Base-by-base conservation (phyloP, 2,113 vertebrate genomes). In the Pyxicephalus adspersus region DNA sequence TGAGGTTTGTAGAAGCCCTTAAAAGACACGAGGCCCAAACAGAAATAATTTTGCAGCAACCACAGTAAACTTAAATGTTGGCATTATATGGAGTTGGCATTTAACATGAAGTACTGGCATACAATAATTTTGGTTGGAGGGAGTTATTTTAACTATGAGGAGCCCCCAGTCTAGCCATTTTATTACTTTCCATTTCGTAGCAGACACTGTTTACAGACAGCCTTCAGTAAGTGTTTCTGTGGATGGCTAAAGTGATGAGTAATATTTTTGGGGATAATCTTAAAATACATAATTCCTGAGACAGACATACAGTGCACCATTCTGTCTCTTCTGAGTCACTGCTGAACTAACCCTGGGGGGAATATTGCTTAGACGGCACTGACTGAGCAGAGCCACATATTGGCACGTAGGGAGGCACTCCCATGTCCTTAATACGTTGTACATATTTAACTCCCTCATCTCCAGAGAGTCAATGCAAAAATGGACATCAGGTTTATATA, bases 181-280 rank as follows among this genome's bases (percentile, higher is more conserved):
- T 9, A 65, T 45, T 34, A 13, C 20, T 34, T 61, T 28, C 58
- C 22, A 7, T 50, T 26, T 34, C 23, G 20, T 9, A 65, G 64
- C 64, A 64, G 58, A 52, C 74, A 63, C 45, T 29, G 11, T 65
- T 65, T 31, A 61, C 22, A 61, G 25, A 23, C n/a, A 4, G 19
- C n/a, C 20, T 50, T 63, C 18, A 64, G 50, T 51, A 65, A 52
- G 29, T 38, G 31, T 79, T 58, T 79, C 29, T 66, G 77, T 26
- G 34, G 38, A 25, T 55, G 22, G 54, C 8, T 60, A 64, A 65
- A 81, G 54, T 34, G 68, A 57, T 74, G 79, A 81, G 79, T 74
- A 65, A 81, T 74, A 81, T 81, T 65, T 74, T 65, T 63, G n/a
- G 23, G 26, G 17, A 50, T 63, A 80, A 29, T 52, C 22, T 50